Percentiles rank a stretch among this genome's conserved stretches.
Conservation (phyloP, 2,888 invertebrate genomes). For the Synergus japonicus region DNA sequence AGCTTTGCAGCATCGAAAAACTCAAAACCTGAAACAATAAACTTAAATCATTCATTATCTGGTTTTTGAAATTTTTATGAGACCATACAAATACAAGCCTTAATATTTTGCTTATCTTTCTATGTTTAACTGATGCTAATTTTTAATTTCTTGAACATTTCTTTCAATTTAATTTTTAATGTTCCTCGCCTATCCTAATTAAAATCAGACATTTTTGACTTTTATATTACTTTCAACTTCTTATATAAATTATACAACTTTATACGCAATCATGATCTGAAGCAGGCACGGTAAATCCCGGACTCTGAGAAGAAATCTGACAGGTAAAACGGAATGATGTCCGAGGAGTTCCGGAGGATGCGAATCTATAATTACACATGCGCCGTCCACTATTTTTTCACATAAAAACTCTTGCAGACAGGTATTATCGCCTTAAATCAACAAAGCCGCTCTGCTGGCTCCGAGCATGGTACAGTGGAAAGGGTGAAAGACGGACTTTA, state of each 20-base stretch:
- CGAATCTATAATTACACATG: conserved; percentile 72
- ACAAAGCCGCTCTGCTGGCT: conserved; percentile 68
- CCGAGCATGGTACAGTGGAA: conserved; percentile 54
- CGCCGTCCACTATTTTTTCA: conserved; percentile 65
- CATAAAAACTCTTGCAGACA: conserved; percentile 68
- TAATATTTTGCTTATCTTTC: conserved; percentile 33
- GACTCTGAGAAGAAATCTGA: conserved; percentile 60
- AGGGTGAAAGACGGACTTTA: conserved; percentile 65
- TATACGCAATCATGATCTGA: conserved; percentile 51
- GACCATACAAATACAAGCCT: conserved; percentile 16
- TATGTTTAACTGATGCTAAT: conserved; percentile 12
- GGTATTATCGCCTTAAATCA: conserved; percentile 75
- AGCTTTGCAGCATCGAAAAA: conserved; percentile 16
- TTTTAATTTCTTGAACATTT: conserved; percentile 20
- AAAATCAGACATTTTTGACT: conserved; percentile 35
- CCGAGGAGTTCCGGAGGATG: conserved; percentile 68
- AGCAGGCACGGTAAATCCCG: conserved; percentile 44
- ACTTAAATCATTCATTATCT: conserved; percentile 33
- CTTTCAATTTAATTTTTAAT: conserved; percentile 34
- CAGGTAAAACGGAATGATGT: conserved; percentile 63
- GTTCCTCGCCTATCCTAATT: conserved; percentile 24
- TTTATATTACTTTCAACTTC: conserved; percentile 23
- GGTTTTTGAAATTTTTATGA: conserved; percentile 35
- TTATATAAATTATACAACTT: conserved; percentile 39
- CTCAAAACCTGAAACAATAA: conserved; percentile 34